Percentiles rank a stretch among this genome's conserved stretches.
Evolutionary conservation across 2,888 invertebrate species (phyloP).

Genomic region (Saturnia pavonia): DNA sequence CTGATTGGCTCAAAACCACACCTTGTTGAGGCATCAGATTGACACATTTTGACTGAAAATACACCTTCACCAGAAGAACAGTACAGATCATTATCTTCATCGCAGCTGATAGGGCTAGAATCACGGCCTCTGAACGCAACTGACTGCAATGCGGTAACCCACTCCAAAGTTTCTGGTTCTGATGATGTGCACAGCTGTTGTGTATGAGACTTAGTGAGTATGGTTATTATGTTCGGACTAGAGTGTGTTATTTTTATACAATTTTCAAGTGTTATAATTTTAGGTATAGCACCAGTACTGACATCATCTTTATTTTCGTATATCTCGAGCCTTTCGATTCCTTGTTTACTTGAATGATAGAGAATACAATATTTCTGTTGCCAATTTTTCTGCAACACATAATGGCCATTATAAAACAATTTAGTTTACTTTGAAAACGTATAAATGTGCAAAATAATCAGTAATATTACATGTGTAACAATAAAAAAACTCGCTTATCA

Average conservation of each 20-base stretch:
- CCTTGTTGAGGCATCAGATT: slow-evolving; percentile 89
- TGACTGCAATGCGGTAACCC: slow-evolving; percentile 90
- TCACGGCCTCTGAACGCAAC: slow-evolving; percentile 89
- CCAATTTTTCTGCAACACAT: slow-evolving; percentile 89
- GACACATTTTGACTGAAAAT: slow-evolving; percentile 88
- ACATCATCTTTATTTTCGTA: slow-evolving; percentile 91
- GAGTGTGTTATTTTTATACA: slow-evolving; percentile 91
- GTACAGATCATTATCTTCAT: slow-evolving; percentile 94
- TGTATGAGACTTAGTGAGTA: slow-evolving; percentile 89
- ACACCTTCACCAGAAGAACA: slow-evolving; percentile 92
- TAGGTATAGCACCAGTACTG: slow-evolving; percentile 82
- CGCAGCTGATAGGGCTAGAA: slow-evolving; percentile 83
- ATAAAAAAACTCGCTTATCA: slow-evolving; percentile 16
- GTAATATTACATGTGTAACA: not conserved
- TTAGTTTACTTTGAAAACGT: not conserved
- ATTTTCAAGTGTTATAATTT: slow-evolving; percentile 92
- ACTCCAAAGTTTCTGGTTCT: slow-evolving; percentile 87
- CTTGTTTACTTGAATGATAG: slow-evolving; percentile 91
- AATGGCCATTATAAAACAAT: slow-evolving; percentile 16
- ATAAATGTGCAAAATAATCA: not conserved
- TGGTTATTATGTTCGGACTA: slow-evolving; percentile 83
- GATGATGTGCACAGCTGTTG: slow-evolving; percentile 82
- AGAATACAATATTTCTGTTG: slow-evolving; percentile 89
- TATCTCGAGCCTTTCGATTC: slow-evolving; percentile 92
- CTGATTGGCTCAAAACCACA: slow-evolving; percentile 87